phyloP scores from a whole-genome alignment of 2,797 vertebrate genomes.

The Florisuga fusca region DNA sequence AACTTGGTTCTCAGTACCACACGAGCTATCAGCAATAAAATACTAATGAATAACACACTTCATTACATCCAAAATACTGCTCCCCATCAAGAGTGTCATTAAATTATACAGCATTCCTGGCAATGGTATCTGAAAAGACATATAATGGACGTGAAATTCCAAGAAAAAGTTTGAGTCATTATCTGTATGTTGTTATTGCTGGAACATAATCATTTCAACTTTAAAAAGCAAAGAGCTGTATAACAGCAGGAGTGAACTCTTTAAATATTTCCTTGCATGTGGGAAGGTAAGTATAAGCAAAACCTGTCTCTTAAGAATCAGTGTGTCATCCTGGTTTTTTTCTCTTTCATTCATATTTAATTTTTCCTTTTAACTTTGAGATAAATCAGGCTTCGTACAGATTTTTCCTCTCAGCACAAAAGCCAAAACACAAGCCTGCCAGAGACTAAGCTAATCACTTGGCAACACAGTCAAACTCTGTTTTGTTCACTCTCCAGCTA shows the following conservation, averaged over 20 bases:
- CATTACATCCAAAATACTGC: slow-evolving; percentile 22
- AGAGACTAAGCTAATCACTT: not conserved
- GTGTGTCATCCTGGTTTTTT: not conserved
- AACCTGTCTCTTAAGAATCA: not conserved
- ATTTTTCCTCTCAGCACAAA: not conserved
- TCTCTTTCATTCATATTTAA: not conserved
- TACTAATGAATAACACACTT: slow-evolving; percentile 56
- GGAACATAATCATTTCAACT: not conserved
- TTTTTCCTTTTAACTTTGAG: slow-evolving; percentile 5
- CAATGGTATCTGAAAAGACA: not conserved
- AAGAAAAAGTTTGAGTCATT: not conserved
- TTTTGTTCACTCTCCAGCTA: not conserved
- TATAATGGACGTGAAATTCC: not conserved
- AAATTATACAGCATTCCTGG: slow-evolving; percentile 28
- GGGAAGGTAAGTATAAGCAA: not conserved
- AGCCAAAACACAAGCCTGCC: not conserved
- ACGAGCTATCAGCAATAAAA: slow-evolving; percentile 41
- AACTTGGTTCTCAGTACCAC: slow-evolving; percentile 1
- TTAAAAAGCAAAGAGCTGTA: not conserved
- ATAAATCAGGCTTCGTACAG: not conserved
- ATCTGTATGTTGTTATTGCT: not conserved
- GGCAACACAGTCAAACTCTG: not conserved
- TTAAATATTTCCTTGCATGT: not conserved
- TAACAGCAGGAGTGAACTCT: not conserved
- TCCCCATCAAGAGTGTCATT: slow-evolving; percentile 11